A percentile compares a stretch with the other conserved stretches of the same genome.
phyloP scores from a whole-genome alignment of 2,888 invertebrate species.

The Lamellibrachia satsuma region DNA sequence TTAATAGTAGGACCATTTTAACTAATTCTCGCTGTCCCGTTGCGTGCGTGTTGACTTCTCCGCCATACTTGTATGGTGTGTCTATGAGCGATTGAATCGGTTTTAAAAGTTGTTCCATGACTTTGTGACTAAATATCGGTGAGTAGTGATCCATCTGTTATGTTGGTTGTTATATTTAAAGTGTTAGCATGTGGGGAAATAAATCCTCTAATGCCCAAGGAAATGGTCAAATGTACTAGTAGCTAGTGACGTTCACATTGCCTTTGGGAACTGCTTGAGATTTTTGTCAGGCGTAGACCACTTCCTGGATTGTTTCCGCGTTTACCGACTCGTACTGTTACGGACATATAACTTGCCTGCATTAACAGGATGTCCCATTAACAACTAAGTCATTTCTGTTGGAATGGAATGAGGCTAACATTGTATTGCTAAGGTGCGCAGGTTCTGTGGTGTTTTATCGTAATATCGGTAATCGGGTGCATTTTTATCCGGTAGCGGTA shows the following conservation, averaged over 20 bases:
- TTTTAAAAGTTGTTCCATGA: constrained; percentile 9
- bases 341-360: too few relatives aligned
- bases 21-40: neutral
- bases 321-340: neutral
- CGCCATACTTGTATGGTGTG: constrained; percentile 17
- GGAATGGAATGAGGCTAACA: neutral
- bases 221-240: neutral
- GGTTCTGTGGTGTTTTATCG: neutral
- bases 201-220: neutral
- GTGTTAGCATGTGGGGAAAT: neutral
- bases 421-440: neutral
- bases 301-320: constrained; percentile 12
- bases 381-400: neutral
- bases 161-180: constrained; percentile 5
- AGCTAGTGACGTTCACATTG: neutral
- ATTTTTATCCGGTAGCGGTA: too few relatives aligned
- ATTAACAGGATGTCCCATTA: neutral
- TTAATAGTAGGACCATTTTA: neutral
- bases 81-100: constrained; percentile 1
- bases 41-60: constrained; percentile 3
- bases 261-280: neutral
- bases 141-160: neutral
- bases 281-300: neutral
- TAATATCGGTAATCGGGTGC: too few relatives aligned
- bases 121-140: constrained; percentile 12